phyloP scores from a whole-genome alignment of 37 sponge, comb jelly and placozoan species.

The Chondrilla cf. caribensis region DNA sequence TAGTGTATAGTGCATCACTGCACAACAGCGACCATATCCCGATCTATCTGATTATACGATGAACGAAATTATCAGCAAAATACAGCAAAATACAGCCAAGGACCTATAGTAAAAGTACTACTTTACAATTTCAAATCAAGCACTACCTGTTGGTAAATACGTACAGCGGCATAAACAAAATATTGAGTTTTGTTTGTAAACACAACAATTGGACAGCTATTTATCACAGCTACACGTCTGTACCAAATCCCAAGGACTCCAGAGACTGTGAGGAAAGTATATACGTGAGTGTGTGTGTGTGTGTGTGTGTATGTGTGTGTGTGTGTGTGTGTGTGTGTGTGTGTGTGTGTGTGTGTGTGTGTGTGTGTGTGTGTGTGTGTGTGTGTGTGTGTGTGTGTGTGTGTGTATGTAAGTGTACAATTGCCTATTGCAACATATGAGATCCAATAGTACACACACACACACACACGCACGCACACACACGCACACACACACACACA shows the following conservation, averaged over 20 bases:
- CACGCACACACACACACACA: conserved; percentile 56
- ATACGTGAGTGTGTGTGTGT: conserved; percentile 19
- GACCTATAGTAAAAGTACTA: too few species aligned
- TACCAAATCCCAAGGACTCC: too few species aligned
- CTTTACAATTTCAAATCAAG: too few species aligned
- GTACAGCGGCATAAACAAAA: too few species aligned
- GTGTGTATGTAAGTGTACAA: neutral
- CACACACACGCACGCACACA: neutral
- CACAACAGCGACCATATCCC: too few species aligned
- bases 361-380: conserved; percentile 12
- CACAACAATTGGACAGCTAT: too few species aligned
- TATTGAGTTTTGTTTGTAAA: too few species aligned
- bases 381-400: neutral
- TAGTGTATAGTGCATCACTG: too few species aligned
- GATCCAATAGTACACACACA: too few species aligned
- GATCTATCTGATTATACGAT: neutral
- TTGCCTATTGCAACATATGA: neutral
- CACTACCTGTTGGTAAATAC: too few species aligned
- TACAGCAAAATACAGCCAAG: too few species aligned
- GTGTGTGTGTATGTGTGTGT: conserved; percentile 24
- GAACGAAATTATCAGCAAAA: neutral
- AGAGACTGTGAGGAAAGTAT: neutral
- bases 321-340: conserved; percentile 1
- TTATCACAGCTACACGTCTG: too few species aligned
- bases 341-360: conserved; percentile 12